Evolutionary conservation across 2,797 vertebrate genomes (phyloP), one percentile per base, ranked within the genome.

Genomic region (Phalanger gymnotis): DNA sequence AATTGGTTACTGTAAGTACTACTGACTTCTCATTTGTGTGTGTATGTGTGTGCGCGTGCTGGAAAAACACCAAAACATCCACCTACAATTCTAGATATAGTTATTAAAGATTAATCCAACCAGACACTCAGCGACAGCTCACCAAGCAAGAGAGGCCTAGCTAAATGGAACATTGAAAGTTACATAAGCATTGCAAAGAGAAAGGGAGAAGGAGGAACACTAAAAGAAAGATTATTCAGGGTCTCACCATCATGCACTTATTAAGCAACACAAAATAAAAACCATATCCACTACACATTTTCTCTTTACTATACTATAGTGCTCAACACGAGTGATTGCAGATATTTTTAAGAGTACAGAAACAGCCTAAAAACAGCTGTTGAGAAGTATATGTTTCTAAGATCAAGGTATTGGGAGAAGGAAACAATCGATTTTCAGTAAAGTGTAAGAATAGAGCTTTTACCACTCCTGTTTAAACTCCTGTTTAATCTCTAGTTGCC

Each of bases 221-320:
- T 98, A 98, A 98, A 99, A 98, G 98, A 98, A 99, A 99, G 95
- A 99, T 98, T 99, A 99, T 98, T 99, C 99, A 99, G 99, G 99
- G 98, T 99, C 99, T 99, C 98, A 98, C 99, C 99, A 99, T 99
- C 99, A 99, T 99, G 99, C 99, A 99, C 99, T 99, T 99, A 97
- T 99, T 99, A 99, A 99, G 99, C 99, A 99, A 99, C 99, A 99
- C 99, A 99, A 99, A 98, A 98, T 96, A 98, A 99, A 99, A 99
- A 98, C 91, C 99, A 99, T 98, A 98, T 98, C 98, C 99, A 99
- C 98, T 98, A 99, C 98, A 99, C 98, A 98, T 99, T 98, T 99
- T 99, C 97, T 98, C 99, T 99, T 99, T 99, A 98, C 99, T 99
- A 99, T 99, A 99, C 99, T 99, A 99, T 98, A 99, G 99, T 99